phyloP scores from a whole-genome alignment of 2,113 vertebrate genomes.

The Coptodon bakossiorum region DNA sequence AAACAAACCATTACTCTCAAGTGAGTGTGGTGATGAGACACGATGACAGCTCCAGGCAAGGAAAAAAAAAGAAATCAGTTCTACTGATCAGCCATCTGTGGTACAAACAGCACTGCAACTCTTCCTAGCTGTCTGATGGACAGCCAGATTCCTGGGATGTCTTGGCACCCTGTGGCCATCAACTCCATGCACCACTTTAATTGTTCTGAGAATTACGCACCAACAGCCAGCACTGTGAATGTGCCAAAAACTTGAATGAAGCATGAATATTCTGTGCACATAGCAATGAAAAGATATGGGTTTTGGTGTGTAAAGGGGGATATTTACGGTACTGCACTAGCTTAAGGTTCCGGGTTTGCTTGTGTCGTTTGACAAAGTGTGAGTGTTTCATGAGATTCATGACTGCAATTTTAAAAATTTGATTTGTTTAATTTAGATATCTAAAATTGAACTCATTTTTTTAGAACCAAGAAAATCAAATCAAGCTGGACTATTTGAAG shows the following conservation, averaged over 20 bases:
- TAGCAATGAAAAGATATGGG: background rate
- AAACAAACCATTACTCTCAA: slow-evolving; percentile 21
- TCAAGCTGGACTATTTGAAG: background rate
- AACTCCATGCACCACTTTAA: slow-evolving; percentile 44
- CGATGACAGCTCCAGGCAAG: slow-evolving; percentile 42
- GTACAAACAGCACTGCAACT: slow-evolving; percentile 67
- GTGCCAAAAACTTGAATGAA: slow-evolving; percentile 19
- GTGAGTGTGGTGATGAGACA: slow-evolving; percentile 40
- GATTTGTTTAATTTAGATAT: background rate
- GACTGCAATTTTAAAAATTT: background rate
- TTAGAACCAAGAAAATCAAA: background rate
- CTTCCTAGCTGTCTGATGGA: slow-evolving; percentile 56
- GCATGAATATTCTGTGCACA: background rate
- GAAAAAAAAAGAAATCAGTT: slow-evolving; percentile 59
- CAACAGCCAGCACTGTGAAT: slow-evolving; percentile 21
- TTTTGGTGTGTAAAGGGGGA: background rate
- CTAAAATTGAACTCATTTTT: background rate
- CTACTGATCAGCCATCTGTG: slow-evolving; percentile 77
- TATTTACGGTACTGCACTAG: background rate
- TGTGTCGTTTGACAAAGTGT: background rate
- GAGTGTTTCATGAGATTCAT: background rate
- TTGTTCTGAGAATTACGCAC: slow-evolving; percentile 45
- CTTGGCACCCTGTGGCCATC: slow-evolving; percentile 49
- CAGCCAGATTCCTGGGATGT: slow-evolving; percentile 58
- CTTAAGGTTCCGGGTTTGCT: background rate